Evolutionary conservation across 2,113 vertebrate genomes (phyloP).

Genomic region (Neodon shergylaensis): DNA sequence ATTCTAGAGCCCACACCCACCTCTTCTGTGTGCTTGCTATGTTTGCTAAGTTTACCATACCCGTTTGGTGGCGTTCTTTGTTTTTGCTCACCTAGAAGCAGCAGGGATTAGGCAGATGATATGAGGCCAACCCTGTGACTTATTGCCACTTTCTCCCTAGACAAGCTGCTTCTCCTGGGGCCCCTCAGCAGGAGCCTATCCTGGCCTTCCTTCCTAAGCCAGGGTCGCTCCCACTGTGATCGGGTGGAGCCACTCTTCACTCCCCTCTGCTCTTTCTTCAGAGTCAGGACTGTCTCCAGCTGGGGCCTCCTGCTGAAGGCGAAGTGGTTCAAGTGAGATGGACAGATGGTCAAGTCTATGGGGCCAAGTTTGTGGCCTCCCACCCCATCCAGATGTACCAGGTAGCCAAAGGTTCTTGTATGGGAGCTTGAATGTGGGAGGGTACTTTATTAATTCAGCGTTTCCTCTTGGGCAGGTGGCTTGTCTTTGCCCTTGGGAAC

Average conservation of each 20-base stretch:
- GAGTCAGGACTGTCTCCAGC: constrained; percentile 94
- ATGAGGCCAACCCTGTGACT: background rate
- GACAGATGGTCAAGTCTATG: constrained; percentile 97
- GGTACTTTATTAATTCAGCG: background rate
- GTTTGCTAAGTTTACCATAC: background rate
- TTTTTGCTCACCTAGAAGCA: background rate
- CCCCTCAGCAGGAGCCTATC: background rate
- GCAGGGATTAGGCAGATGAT: background rate
- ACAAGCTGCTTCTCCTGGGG: background rate
- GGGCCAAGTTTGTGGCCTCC: constrained; percentile 95
- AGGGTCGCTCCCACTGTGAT: background rate
- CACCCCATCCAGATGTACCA: constrained; percentile 98
- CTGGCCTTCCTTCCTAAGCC: background rate
- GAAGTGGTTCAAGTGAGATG: constrained; percentile 96
- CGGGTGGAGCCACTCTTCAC: background rate
- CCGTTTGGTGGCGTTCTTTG: background rate
- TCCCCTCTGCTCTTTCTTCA: constrained; percentile 75
- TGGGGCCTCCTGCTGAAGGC: constrained; percentile 93
- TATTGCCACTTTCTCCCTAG: background rate
- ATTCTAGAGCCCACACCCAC: background rate
- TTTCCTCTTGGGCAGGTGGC: background rate
- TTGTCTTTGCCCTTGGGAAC: constrained; percentile 39
- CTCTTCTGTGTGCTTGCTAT: background rate
- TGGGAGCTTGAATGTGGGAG: background rate
- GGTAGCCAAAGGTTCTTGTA: constrained; percentile 84